Evolutionary conservation across 2,888 invertebrate species (phyloP).

Genomic region (Lasioglossum lativentre): DNA sequence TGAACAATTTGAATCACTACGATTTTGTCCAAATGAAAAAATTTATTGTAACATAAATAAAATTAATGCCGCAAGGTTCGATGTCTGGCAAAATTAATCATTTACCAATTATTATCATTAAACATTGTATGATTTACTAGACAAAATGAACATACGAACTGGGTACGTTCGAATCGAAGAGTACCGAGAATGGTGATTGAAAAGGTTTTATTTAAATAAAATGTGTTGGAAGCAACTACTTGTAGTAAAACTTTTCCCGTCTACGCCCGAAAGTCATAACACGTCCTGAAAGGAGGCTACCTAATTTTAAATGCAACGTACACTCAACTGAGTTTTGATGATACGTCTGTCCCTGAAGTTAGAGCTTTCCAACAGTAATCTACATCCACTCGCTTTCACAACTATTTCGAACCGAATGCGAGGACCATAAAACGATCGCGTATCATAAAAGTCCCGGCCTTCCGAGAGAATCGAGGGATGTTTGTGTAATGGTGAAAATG

Average conservation of each 20-base stretch:
- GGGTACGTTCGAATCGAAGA: too few relatives aligned
- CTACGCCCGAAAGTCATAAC: not conserved
- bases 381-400: not conserved
- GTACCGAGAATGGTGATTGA: not conserved
- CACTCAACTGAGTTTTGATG: slow-evolving; percentile 1
- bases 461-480: not conserved
- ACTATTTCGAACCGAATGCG: not conserved
- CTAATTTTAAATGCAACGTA: not conserved
- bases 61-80: not conserved
- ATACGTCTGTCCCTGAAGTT: not conserved
- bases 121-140: too few relatives aligned
- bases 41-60: too few relatives aligned
- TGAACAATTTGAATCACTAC: not conserved
- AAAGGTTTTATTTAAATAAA: not conserved
- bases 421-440: not conserved
- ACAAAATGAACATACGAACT: too few relatives aligned
- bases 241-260: not conserved
- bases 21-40: too few relatives aligned
- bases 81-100: not conserved
- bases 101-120: too few relatives aligned
- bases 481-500: not conserved
- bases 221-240: not conserved
- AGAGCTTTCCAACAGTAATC: not conserved
- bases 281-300: not conserved
- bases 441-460: not conserved